phyloP scores from a whole-genome alignment of 2,113 vertebrate genomes.

The Rissa tridactyla region DNA sequence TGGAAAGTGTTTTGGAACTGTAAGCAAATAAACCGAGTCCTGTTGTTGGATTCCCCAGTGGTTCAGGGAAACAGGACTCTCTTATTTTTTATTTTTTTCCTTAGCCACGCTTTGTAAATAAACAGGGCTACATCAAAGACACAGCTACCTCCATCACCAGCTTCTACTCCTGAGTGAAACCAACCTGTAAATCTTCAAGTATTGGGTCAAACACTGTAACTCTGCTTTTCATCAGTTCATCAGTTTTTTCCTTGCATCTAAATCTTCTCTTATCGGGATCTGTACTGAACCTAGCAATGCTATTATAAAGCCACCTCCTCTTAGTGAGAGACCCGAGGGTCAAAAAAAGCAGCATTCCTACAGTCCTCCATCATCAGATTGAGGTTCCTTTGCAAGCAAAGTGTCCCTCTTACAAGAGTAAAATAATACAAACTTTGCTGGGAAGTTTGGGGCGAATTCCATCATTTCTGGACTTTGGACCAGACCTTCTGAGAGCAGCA shows the following conservation, averaged over 20 bases:
- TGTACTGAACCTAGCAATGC: neutral
- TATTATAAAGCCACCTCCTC: neutral
- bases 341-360: neutral
- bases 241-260: neutral
- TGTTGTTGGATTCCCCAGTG: conserved; percentile 34
- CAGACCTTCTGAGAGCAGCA: neutral
- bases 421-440: neutral
- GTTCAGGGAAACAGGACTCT: neutral
- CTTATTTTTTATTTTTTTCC: neutral
- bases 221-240: neutral
- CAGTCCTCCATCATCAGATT: neutral
- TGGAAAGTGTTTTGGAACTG: conserved; percentile 6
- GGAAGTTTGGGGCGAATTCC: neutral
- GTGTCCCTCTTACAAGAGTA: neutral
- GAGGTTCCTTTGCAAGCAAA: neutral
- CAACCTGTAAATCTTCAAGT: neutral
- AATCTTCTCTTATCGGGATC: neutral
- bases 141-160: neutral
- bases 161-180: neutral
- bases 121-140: conserved; percentile 30
- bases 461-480: neutral
- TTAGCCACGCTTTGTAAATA: conserved; percentile 13
- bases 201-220: neutral
- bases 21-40: conserved; percentile 33
- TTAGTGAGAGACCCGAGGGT: neutral